Conservation (phyloP, 2,888 invertebrate genomes). For the Microdon myrmicae region DNA sequence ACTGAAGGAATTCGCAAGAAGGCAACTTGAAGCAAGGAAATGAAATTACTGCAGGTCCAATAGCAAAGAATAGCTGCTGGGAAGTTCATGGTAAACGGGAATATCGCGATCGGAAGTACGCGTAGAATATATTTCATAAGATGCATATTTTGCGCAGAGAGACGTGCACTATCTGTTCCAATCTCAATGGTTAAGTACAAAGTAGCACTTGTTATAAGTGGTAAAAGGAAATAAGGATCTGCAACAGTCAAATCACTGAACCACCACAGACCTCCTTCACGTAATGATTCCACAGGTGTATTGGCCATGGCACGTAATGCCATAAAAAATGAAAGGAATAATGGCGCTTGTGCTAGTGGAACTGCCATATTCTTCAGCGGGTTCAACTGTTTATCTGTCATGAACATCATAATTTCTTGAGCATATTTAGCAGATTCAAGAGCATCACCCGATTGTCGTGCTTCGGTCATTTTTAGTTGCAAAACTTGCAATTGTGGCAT, state of each 20-base stretch:
- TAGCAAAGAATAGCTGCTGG: constrained; percentile 89
- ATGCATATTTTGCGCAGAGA: constrained; percentile 76
- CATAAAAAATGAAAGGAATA: constrained; percentile 93
- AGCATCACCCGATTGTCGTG: constrained; percentile 83
- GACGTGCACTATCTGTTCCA: constrained; percentile 79
- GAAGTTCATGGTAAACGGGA: constrained; percentile 89
- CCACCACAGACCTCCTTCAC: constrained; percentile 90
- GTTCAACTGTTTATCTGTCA: constrained; percentile 84
- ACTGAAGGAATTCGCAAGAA: constrained; percentile 80
- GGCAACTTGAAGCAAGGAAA: constrained; percentile 84
- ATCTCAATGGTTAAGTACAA: constrained; percentile 84
- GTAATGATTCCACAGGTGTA: constrained; percentile 90
- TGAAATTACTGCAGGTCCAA: constrained; percentile 88
- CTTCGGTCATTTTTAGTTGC: constrained; percentile 87
- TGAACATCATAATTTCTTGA: constrained; percentile 82
- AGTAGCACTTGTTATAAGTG: constrained; percentile 85
- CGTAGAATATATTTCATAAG: constrained; percentile 80
- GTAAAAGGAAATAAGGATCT: constrained; percentile 90
- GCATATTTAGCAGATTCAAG: constrained; percentile 80
- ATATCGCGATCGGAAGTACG: constrained; percentile 79
- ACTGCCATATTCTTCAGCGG: constrained; percentile 83
- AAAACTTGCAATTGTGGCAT: constrained; percentile 86
- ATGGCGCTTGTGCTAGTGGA: constrained; percentile 83
- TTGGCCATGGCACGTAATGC: constrained; percentile 89
- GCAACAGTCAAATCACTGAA: constrained; percentile 90